Percentiles rank a stretch among this genome's conserved stretches.
phyloP scores from a whole-genome alignment of 2,888 invertebrate genomes.

The Drosophila cognata region DNA sequence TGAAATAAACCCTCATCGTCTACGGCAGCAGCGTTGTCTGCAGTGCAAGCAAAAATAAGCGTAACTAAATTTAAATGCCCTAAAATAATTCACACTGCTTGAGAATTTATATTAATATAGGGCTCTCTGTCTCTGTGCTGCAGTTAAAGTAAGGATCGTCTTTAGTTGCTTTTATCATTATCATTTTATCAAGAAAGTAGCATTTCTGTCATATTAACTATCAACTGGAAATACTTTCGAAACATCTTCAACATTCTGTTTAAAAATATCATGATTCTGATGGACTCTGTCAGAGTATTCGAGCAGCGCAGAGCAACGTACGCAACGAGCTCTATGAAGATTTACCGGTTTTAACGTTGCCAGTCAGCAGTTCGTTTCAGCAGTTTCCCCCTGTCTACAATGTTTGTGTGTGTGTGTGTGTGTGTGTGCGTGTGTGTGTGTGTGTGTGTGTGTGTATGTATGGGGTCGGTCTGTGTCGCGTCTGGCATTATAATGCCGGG shows the following conservation, averaged over 20 bases:
- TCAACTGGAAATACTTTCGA: neutral
- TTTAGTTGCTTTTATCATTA: neutral
- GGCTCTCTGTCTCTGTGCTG: neutral
- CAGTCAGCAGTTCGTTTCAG: constrained; percentile 73
- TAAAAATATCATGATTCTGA: neutral
- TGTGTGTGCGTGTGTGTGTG: neutral
- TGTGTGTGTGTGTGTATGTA: constrained; percentile 19
- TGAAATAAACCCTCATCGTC: constrained; percentile 77
- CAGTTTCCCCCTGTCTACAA: constrained; percentile 31
- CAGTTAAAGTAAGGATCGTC: neutral
- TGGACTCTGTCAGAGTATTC: constrained; percentile 28
- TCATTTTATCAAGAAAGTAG: neutral
- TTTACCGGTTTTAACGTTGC: constrained; percentile 81
- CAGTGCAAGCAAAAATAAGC: constrained; percentile 29
- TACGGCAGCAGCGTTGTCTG: constrained; percentile 65
- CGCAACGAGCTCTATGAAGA: constrained; percentile 76
- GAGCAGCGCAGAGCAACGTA: constrained; percentile 50
- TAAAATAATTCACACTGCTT: constrained; percentile 1
- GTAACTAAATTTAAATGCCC: constrained; percentile 30
- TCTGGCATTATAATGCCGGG: constrained; percentile 75
- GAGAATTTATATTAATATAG: neutral
- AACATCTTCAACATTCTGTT: neutral
- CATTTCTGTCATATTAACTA: neutral
- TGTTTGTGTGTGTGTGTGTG: neutral
- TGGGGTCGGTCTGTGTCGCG: constrained; percentile 69